These are phyloP conservation scores for Carassius auratus DNA, from an alignment of 2,113 vertebrate genomes.

Conservation along the genomic window DNA sequence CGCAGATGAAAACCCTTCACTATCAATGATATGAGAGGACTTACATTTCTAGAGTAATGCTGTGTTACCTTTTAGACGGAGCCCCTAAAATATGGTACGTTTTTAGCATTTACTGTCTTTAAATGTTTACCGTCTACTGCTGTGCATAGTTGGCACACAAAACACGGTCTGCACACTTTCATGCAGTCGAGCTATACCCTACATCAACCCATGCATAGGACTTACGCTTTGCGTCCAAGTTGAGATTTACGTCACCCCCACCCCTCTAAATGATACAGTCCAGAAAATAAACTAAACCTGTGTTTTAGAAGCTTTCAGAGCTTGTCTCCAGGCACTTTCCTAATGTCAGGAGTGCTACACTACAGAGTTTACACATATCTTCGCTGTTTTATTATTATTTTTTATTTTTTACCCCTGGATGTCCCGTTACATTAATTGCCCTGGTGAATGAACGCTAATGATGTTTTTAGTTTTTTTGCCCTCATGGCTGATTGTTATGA, in stretches of 20 bases:
- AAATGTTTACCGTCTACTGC: slow-evolving; percentile 48
- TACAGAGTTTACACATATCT: neutral
- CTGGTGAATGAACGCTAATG: slow-evolving; percentile 9
- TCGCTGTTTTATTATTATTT: neutral
- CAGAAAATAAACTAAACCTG: slow-evolving; percentile 59
- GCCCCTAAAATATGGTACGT: slow-evolving; percentile 44
- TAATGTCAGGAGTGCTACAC: slow-evolving; percentile 64
- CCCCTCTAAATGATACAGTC: slow-evolving; percentile 64
- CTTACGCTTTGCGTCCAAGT: slow-evolving; percentile 28
- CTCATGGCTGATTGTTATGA: slow-evolving; percentile 67
- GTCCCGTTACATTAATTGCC: slow-evolving; percentile 22
- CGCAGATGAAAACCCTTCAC: neutral
- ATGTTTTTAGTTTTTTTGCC: slow-evolving; percentile 27
- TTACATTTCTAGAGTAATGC: slow-evolving; percentile 6
- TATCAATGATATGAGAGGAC: slow-evolving; percentile 29
- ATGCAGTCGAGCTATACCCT: slow-evolving; percentile 71
- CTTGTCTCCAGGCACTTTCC: slow-evolving; percentile 71
- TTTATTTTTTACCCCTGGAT: slow-evolving; percentile 37
- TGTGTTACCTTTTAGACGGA: slow-evolving; percentile 25
- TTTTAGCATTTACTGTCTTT: slow-evolving; percentile 37
- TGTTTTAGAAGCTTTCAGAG: slow-evolving; percentile 61
- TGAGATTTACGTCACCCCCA: slow-evolving; percentile 61
- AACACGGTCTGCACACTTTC: slow-evolving; percentile 75
- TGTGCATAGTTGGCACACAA: slow-evolving; percentile 67
- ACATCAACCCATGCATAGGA: slow-evolving; percentile 41